Evolutionary conservation across 2,888 invertebrate species (phyloP).

Genomic region (Laspeyria flexula): DNA sequence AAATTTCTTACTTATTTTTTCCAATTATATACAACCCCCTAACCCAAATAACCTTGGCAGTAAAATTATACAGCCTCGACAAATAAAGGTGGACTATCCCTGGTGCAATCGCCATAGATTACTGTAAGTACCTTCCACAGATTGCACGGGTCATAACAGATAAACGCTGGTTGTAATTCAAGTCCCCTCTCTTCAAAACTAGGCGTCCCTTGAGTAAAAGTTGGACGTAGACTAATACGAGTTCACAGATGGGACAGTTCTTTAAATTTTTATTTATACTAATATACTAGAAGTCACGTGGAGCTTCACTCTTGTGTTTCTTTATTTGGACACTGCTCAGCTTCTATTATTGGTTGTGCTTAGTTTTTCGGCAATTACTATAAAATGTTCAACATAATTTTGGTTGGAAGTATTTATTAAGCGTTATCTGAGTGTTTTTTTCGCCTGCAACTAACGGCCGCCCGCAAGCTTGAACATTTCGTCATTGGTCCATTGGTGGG

Average conservation of each 20-base stretch:
- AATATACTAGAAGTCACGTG: no score
- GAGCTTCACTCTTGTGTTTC: no score
- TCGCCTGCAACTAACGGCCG: no score
- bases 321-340: no score
- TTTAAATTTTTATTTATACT: no score
- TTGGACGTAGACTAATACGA: conserved; percentile 36
- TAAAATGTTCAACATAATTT: no score
- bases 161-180: conserved; percentile 73
- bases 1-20: not conserved
- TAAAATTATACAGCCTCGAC: conserved; percentile 36
- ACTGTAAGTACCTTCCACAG: conserved; percentile 61
- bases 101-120: conserved; percentile 62
- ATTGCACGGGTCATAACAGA: conserved; percentile 79
- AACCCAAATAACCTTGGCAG: conserved; percentile 35
- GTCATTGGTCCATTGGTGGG: no score
- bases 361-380: no score
- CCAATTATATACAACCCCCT: conserved; percentile 21
- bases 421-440: no score
- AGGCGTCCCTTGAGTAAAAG: conserved; percentile 59
- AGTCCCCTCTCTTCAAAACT: conserved; percentile 54
- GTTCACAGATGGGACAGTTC: conserved; percentile 4
- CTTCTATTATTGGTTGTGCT: no score
- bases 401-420: no score
- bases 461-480: no score
- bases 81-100: conserved; percentile 45